Evolutionary conservation across 2,113 vertebrate species (phyloP).

Genomic region (Tauraco erythrolophus): DNA sequence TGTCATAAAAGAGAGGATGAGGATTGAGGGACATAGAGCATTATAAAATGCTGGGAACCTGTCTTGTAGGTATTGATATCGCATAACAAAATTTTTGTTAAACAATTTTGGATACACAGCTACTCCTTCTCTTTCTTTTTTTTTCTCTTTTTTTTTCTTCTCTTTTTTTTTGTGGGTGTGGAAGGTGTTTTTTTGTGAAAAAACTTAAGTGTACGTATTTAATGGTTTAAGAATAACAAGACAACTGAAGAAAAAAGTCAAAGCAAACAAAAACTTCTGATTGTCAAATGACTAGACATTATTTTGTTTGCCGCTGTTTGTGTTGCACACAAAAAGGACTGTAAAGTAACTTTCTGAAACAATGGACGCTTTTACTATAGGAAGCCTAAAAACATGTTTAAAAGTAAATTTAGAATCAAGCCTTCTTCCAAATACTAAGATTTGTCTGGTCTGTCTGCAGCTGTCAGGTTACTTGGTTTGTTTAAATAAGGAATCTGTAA

Average conservation of each 20-base stretch:
- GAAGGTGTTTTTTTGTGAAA: not conserved
- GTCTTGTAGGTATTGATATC: not conserved
- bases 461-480: not conserved
- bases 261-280: not conserved
- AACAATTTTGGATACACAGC: not conserved
- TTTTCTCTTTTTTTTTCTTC: not conserved
- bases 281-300: not conserved
- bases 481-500: not conserved
- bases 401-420: not conserved
- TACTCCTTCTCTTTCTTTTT: not conserved
- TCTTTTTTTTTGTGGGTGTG: too few species aligned
- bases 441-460: not conserved
- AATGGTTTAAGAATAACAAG: not conserved
- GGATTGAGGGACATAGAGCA: accelerated
- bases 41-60: not conserved
- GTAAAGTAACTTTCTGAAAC: not conserved
- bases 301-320: not conserved
- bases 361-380: not conserved
- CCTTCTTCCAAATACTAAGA: not conserved
- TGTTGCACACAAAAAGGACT: not conserved
- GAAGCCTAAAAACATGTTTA: not conserved
- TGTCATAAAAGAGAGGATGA: not conserved
- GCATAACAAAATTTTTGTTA: not conserved
- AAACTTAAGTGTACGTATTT: not conserved
- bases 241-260: not conserved